Percentiles rank a stretch among this genome's conserved stretches.
Evolutionary conservation across 2,113 vertebrate species (phyloP).

Genomic region (Seriola dumerili): DNA sequence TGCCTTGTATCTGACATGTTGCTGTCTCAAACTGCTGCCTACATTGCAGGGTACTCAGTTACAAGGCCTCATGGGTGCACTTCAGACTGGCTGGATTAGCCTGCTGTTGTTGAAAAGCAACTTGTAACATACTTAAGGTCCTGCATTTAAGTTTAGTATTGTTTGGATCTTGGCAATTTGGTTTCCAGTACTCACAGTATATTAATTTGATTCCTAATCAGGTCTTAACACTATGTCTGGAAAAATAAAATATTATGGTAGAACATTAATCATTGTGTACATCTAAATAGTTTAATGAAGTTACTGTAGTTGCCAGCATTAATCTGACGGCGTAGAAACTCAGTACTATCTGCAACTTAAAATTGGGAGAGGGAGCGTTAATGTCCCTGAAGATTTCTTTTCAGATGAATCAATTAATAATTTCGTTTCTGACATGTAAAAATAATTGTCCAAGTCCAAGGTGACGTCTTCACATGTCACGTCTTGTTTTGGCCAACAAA

Average conservation of each 20-base stretch:
- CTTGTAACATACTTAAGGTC: not conserved
- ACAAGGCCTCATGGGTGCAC: conserved; percentile 6
- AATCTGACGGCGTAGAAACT: not conserved
- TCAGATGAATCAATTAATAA: not conserved
- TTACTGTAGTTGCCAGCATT: not conserved
- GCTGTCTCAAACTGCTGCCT: conserved; percentile 45
- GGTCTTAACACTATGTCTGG: not conserved
- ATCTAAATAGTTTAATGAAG: not conserved
- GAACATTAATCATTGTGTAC: not conserved
- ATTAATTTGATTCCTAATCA: not conserved
- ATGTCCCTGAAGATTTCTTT: not conserved
- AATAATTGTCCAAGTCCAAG: not conserved
- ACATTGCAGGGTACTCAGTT: not conserved
- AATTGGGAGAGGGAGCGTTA: not conserved
- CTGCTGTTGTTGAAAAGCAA: not conserved
- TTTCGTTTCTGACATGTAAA: not conserved
- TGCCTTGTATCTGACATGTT: conserved; percentile 42
- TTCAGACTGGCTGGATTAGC: not conserved
- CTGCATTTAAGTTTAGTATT: not conserved
- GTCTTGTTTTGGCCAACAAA: not conserved
- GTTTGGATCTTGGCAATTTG: not conserved
- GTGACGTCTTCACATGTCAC: not conserved
- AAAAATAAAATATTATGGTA: not conserved
- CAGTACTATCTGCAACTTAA: not conserved
- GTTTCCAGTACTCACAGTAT: not conserved